Evolutionary conservation across 1,140 invertebrate species (phyloP), one percentile per base, ranked within the genome.

Genomic region (Rhizoglyphus robini): DNA sequence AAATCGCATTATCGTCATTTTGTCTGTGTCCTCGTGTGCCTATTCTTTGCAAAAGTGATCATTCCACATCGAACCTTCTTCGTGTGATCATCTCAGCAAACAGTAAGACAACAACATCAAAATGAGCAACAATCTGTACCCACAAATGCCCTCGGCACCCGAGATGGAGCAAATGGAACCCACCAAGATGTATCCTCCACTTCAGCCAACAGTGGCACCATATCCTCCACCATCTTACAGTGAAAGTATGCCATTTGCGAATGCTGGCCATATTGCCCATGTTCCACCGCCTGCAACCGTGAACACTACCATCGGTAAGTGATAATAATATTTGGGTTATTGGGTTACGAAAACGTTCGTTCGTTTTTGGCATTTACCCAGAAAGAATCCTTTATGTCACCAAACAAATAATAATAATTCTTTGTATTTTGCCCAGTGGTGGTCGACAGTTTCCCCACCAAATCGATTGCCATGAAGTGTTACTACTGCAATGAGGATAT

Each of bases 401-500:
- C 15, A 27, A 15, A 51, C 15, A 51, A 5, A 51, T 4, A n/a
- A n/a, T 51, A 51, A 51, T 8, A 8, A n/a, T n/a, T n/a, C 25
- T n/a, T n/a, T 20, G 15, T 8, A n/a, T 51, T 51, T 8, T 51
- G n/a, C n/a, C n/a, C 36, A 38, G 64, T 65, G 1, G 36, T 32
- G n/a, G 30, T 25, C 8, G 64, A 46, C 23, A 64, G 25, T 25
- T 57, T 64, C 34, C 63, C 63, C 20, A 18, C 65, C n/a, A 31
- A 4, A 29, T 32, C 65, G 29, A 63, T 46, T n/a, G 11, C 15
- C n/a, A 48, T 63, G 36, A 65, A 49, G 29, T 66, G 65, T 48
- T 54, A 67, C 25, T 31, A 47, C 25, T 66, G 65, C 36, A 13
- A 47, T 1, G 63, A 66, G 32, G 32, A 66, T 20, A 34, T 66